Percentiles rank a stretch among this genome's conserved stretches.
Conservation (phyloP, 2,113 vertebrate genomes). For the Nibea albiflora region DNA sequence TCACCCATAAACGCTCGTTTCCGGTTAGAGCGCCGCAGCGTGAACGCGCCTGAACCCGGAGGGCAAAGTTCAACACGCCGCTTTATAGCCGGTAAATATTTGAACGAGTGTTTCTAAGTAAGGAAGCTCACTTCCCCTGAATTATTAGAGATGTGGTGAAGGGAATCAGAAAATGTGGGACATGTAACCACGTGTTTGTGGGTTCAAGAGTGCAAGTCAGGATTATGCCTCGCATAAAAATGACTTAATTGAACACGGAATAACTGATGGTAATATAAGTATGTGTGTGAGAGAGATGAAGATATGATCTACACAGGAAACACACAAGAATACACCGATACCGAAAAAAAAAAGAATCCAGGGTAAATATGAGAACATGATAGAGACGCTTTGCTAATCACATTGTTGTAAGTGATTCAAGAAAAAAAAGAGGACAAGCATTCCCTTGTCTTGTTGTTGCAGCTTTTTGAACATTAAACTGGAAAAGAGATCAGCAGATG, state of each 20-base stretch:
- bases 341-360: background rate
- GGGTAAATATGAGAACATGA: background rate
- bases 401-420: background rate
- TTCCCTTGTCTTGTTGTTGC: too few species aligned
- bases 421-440: background rate
- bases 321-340: too few species aligned
- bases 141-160: background rate
- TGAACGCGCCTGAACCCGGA: constrained; percentile 34
- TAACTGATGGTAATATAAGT: background rate
- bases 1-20: constrained; percentile 17
- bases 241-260: background rate
- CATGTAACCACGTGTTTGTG: background rate
- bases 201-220: background rate
- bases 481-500: background rate
- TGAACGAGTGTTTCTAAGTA: constrained; percentile 44
- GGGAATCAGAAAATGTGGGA: background rate
- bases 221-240: background rate
- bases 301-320: too few species aligned
- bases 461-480: background rate
- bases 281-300: background rate
- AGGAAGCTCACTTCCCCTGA: constrained; percentile 17
- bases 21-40: background rate
- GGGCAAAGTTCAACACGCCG: constrained; percentile 72
- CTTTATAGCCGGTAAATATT: constrained; percentile 71
- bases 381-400: background rate